phyloP scores from a whole-genome alignment of 2,888 invertebrate genomes.

The Allacma fusca region DNA sequence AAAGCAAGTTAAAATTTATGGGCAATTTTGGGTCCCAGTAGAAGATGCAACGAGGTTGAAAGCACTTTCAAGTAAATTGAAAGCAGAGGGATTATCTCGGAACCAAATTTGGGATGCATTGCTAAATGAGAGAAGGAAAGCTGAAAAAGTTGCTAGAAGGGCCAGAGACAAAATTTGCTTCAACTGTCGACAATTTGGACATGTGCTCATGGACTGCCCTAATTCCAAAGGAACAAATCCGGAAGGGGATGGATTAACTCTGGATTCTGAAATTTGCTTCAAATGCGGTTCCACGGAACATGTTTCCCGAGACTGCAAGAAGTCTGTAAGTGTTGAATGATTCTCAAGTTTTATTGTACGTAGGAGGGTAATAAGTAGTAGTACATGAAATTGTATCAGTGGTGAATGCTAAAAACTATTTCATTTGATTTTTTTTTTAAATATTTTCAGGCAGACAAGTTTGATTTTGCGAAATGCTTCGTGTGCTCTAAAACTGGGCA shows the following conservation, averaged over 20 bases:
- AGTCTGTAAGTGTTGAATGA: constrained; percentile 50
- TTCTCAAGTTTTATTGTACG: too few species aligned
- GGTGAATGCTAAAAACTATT: too few species aligned
- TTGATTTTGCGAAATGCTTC: constrained; percentile 85
- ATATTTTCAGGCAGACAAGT: constrained; percentile 69
- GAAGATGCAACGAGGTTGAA: constrained; percentile 74
- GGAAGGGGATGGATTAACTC: constrained; percentile 10
- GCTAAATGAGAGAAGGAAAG: constrained; percentile 75
- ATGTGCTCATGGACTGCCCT: constrained; percentile 83
- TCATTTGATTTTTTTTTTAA: constrained; percentile 28
- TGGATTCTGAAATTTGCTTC: constrained; percentile 72
- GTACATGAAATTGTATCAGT: too few species aligned
- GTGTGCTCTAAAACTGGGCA: constrained; percentile 89
- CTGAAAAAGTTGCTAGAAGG: constrained; percentile 75
- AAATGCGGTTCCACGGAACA: constrained; percentile 92
- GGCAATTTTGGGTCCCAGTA: constrained; percentile 77
- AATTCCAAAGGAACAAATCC: constrained; percentile 66
- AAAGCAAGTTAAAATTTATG: constrained; percentile 66
- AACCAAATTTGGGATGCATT: constrained; percentile 73
- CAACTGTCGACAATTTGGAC: constrained; percentile 72
- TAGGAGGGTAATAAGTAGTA: too few species aligned
- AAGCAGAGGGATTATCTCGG: constrained; percentile 71
- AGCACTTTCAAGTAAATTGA: constrained; percentile 72
- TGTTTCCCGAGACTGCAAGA: constrained; percentile 67
- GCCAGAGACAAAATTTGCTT: constrained; percentile 73